Evolutionary conservation across 2,113 vertebrate species (phyloP), one percentile per base, ranked within the genome.

Genomic region (Etheostoma cragini): DNA sequence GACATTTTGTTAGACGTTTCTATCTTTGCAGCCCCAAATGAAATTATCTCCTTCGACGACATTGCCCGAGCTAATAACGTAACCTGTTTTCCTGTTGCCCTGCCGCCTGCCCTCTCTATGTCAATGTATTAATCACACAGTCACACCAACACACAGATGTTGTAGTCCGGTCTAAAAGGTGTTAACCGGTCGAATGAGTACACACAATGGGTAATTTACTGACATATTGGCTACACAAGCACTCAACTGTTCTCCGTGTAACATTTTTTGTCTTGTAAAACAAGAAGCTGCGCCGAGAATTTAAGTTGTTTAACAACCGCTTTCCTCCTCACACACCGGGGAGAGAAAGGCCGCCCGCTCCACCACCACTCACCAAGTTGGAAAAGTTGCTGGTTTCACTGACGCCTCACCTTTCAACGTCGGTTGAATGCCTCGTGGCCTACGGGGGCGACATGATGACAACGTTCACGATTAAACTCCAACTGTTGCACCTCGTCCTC

Each of bases 311-410:
- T 75, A 26, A 62, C 57, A 79, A 42, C 79, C 71, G 60, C 80
- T 66, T 72, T 78, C 80, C 72, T 84, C 77, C 83, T 81, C 86
- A 33, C 81, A 67, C 90, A 63, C 76, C 49, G 58, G 66, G 22
- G 54, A 63, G 64, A 77, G 68, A 68, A 70, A 85, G 88, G 89
- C 91, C 86, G 72, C 46, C 82, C 65, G 78, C 80, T 86, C 62
- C 81, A 16, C 30, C 30, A 30, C 57, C 80, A 26, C 82, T 77
- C 81, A 77, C 72, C 86, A 88, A 93, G 79, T 93, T 93, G 88
- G 84, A 91, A 94, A 93, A 93, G 92, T 94, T 91, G 81, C 77
- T 76, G 79, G 83, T 88, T 90, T 83, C 80, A 56, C 66, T 7
- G 16, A 72, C 76, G 78, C 78, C 87, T 89, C 88, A 86, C 89